Conservation (phyloP, 2,113 vertebrate species). For the Pseudorasbora parva region DNA sequence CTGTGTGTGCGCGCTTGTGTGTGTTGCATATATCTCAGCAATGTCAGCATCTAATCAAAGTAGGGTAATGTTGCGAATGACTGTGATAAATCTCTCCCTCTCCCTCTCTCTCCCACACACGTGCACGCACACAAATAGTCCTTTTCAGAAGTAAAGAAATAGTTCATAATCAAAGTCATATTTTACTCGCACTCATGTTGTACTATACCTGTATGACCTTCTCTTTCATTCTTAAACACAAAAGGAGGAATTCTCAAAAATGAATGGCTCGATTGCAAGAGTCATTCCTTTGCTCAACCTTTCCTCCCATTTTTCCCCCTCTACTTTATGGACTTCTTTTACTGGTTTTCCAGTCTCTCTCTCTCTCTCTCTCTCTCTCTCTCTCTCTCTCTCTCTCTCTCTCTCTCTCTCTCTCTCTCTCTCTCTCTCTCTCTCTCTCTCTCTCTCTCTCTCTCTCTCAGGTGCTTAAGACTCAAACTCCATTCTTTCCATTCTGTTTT, state of each 20-base stretch:
- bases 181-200: not conserved
- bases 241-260: not conserved
- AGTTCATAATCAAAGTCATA: not conserved
- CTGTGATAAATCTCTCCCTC: slow-evolving; percentile 17
- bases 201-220: not conserved
- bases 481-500: slow-evolving; percentile 49
- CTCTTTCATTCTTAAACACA: slow-evolving; percentile 1
- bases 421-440: not conserved
- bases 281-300: not conserved
- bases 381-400: not conserved
- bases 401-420: not conserved
- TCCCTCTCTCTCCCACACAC: not conserved
- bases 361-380: not conserved
- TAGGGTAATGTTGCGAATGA: slow-evolving; percentile 33
- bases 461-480: slow-evolving; percentile 26
- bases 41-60: slow-evolving; percentile 34
- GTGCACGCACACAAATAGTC: not conserved
- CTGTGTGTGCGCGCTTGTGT: slow-evolving; percentile 21
- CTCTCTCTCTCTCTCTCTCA: not conserved
- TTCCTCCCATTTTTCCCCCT: slow-evolving; percentile 44
- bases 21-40: not conserved
- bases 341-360: slow-evolving; percentile 27
- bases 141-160: not conserved
- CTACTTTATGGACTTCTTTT: slow-evolving; percentile 37
- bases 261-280: not conserved